These are phyloP conservation scores for Cataglyphis cursor DNA, from an alignment of 2,888 invertebrate genomes.

Conservation along the genomic window DNA sequence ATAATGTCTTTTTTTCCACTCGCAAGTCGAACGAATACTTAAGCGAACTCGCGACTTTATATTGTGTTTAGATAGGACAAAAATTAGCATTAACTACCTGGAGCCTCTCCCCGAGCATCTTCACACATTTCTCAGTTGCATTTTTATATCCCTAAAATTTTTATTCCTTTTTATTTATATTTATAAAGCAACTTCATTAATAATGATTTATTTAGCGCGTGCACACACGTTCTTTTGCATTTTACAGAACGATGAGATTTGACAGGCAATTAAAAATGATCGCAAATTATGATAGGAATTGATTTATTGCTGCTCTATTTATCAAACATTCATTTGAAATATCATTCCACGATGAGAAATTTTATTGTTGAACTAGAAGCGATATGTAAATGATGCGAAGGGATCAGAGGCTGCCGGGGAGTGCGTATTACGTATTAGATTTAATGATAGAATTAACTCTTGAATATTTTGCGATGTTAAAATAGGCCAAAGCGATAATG, in stretches of 20 bases:
- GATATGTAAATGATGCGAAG: constrained; percentile 5
- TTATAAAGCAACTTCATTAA: background rate
- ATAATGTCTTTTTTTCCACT: constrained; percentile 34
- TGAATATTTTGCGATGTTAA: constrained; percentile 37
- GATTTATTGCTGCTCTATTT: background rate
- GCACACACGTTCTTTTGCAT: background rate
- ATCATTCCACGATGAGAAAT: constrained; percentile 8
- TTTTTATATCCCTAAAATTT: background rate
- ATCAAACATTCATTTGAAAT: constrained; percentile 1
- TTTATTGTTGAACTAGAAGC: background rate
- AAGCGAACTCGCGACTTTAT: constrained; percentile 26
- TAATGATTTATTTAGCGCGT: constrained; percentile 1
- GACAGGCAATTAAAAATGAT: background rate
- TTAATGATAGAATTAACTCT: constrained; percentile 17
- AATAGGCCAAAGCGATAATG: constrained; percentile 18
- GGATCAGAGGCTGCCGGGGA: background rate
- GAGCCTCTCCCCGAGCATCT: background rate
- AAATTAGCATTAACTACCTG: background rate
- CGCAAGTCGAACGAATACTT: constrained; percentile 54
- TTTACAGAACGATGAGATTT: constrained; percentile 8
- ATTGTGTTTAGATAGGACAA: constrained; percentile 3
- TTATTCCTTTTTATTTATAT: background rate
- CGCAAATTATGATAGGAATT: background rate
- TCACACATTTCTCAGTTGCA: background rate
- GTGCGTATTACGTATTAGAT: constrained; percentile 27